These are phyloP conservation scores for Melanaphis sacchari DNA, from an alignment of 1,140 invertebrate genomes.

Conservation along the genomic window DNA sequence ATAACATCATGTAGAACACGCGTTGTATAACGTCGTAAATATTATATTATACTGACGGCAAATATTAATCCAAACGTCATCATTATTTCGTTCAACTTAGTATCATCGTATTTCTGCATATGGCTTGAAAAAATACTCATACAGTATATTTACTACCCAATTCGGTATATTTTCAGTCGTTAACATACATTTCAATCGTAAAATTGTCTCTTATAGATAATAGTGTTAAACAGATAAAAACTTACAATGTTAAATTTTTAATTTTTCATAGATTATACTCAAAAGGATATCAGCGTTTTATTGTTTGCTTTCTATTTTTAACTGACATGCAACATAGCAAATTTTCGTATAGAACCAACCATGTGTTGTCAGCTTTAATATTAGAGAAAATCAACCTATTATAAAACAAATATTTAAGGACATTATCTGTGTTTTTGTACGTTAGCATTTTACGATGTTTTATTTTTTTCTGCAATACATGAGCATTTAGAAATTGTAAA, in stretches of 20 bases:
- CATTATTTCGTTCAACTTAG: background rate
- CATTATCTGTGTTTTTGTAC: background rate
- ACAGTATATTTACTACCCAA: background rate
- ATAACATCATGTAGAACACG: background rate
- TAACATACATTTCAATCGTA: background rate
- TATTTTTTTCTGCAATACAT: background rate
- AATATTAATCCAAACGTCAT: slow-evolving; percentile 1
- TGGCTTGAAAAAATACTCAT: background rate
- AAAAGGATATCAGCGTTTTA: background rate
- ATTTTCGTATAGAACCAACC: background rate
- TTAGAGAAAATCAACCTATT: background rate
- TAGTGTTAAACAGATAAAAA: background rate
- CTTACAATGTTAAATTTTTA: background rate
- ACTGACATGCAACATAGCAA: background rate
- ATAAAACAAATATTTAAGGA: background rate
- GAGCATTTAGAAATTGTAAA: background rate
- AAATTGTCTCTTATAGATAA: background rate
- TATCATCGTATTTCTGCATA: background rate
- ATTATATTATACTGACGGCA: background rate
- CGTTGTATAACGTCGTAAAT: background rate
- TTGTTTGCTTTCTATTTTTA: background rate
- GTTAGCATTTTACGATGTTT: background rate
- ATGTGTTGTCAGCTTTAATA: background rate
- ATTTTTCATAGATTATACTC: background rate
- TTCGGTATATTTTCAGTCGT: background rate